Evolutionary conservation across 2,888 invertebrate species (phyloP), one percentile per base, ranked within the genome.

Genomic region (Cremastobaeus sp.): DNA sequence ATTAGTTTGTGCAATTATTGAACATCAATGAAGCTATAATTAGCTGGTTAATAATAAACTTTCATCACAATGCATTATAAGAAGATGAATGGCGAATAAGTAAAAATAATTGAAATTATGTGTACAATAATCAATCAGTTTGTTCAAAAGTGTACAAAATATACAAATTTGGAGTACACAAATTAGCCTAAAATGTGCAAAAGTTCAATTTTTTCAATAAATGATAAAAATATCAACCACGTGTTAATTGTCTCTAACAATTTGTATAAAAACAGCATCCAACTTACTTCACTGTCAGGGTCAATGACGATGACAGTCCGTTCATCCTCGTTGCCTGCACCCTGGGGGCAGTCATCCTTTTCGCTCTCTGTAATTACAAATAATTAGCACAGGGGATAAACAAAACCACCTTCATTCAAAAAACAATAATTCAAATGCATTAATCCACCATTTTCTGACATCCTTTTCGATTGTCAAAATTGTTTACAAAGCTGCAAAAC

Each of bases 301-400:
- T 93, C 91, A 28, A 93, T 89, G 28, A 92, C 89, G 37, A 92
- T 89, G 43, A 93, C 90, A 79, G 92, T 92, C 76, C 91, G 57
- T 9, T 83, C 81, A 5, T 54, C 57, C 77, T 45, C 83, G 8
- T 64, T 79, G 37, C 83, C 82, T 50, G 80, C 70, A 45, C 83
- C 84, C 14, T 77, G 78, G 0, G 84, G 81, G 20, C 62, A 76
- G 32, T 84, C 83, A 45, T 82, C 83, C 37, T 75, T 78, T 20
- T 80, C 82, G 41, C 81, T 82, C n/a, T 82, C 83, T 71, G 30
- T 1, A 55, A 45, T 28, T n/a, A 12, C 21, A 30, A 15, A 0
- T 15, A 3, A 15, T 60, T 34, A 25, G 47, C 39, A 48, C 48
- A 48, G 48, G 30, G 39, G 47, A 45, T 8, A 50, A 47, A 39